Percentiles rank a stretch among this genome's conserved stretches.
phyloP scores from a whole-genome alignment of 2,113 vertebrate genomes.

The Pagrus major region DNA sequence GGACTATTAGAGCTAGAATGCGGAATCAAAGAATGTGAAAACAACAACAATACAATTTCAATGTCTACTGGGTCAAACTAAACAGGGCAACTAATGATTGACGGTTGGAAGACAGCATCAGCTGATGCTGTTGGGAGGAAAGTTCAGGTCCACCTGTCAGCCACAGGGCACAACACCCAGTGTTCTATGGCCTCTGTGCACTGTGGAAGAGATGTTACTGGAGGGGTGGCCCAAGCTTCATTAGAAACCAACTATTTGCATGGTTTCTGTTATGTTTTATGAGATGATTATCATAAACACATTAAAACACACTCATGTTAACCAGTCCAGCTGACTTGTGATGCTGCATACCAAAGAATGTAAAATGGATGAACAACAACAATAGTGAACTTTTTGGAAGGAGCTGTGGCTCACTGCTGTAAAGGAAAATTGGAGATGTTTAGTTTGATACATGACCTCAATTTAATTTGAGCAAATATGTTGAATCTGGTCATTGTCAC shows the following conservation, averaged over 20 bases:
- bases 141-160: constrained; percentile 5
- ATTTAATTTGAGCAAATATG: no score
- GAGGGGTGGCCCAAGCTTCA: no score
- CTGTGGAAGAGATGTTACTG: not conserved
- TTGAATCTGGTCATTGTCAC: no score
- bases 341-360: not conserved
- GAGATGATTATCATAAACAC: not conserved
- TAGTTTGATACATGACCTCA: no score
- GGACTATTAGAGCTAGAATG: no score
- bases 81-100: not conserved
- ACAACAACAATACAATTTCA: not conserved
- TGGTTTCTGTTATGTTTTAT: not conserved
- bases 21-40: not conserved
- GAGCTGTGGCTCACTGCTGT: no score
- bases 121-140: not conserved
- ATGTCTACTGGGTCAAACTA: not conserved
- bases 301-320: not conserved
- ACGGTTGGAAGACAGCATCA: not conserved
- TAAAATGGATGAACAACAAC: no score
- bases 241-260: not conserved
- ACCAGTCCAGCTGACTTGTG: not conserved
- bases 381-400: no score
- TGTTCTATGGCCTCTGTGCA: not conserved
- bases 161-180: not conserved
- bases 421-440: no score